phyloP scores from a whole-genome alignment of 2,888 invertebrate genomes.

The Nymphalis polychloros region DNA sequence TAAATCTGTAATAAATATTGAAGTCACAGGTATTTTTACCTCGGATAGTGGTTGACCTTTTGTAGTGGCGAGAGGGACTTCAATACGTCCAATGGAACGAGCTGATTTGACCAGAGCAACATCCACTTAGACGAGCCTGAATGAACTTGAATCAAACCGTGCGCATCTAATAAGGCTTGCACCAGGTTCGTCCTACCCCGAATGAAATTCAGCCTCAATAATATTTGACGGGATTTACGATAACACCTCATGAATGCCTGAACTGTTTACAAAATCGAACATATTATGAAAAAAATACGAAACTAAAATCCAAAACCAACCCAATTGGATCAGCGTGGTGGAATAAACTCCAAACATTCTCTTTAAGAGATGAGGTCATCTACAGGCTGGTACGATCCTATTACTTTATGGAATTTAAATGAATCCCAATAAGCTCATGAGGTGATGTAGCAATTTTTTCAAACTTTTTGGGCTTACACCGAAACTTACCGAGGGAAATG shows the following conservation, averaged over 20 bases:
- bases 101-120: constrained; percentile 19
- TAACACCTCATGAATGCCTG: not conserved
- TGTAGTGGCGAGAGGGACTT: constrained; percentile 8
- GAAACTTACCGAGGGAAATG: constrained; percentile 93
- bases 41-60: constrained; percentile 27
- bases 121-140: constrained; percentile 20
- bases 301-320: no score
- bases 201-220: constrained; percentile 14
- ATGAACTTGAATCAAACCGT: constrained; percentile 20
- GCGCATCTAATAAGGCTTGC: constrained; percentile 21
- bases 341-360: no score
- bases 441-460: no score
- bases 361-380: no score
- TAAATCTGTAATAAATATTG: not conserved
- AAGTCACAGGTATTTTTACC: not conserved
- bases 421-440: no score
- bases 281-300: no score
- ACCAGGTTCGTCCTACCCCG: constrained; percentile 22
- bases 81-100: constrained; percentile 20
- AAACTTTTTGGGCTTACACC: no score
- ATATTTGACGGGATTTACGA: no score
- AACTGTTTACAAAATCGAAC: not conserved
- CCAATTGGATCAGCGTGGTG: no score
- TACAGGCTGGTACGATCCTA: no score
- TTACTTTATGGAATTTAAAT: no score